phyloP scores from a whole-genome alignment of 2,888 invertebrate genomes.

The Dorcus parallelipipedus region DNA sequence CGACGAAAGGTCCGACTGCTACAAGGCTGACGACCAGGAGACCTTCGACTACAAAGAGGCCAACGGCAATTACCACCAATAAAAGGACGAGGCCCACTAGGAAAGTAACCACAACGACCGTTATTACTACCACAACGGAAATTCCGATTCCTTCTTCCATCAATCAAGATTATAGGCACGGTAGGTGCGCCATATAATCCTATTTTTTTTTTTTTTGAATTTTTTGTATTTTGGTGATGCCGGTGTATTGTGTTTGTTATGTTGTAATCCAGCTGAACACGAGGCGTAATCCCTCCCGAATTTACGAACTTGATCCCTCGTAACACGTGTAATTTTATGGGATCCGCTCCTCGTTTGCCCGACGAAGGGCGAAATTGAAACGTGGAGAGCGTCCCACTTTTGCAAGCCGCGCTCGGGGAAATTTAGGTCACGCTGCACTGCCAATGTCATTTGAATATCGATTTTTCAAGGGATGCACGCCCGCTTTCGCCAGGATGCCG shows the following conservation, averaged over 20 bases:
- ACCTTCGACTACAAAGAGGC: constrained; percentile 45
- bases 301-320: too few species aligned
- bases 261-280: too few species aligned
- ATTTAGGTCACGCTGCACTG: constrained; percentile 20
- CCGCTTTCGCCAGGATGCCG: constrained; percentile 6
- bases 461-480: constrained; percentile 3
- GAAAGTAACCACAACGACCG: constrained; percentile 30
- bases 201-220: too few species aligned
- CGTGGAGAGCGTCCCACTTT: constrained; percentile 4
- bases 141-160: neutral
- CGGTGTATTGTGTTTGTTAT: too few species aligned
- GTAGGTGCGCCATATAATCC: constrained; percentile 2
- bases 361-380: too few species aligned
- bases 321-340: too few species aligned
- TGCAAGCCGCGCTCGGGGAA: constrained; percentile 2
- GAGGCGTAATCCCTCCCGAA: too few species aligned
- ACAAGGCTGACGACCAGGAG: constrained; percentile 39
- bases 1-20: constrained; percentile 39
- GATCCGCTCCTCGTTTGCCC: too few species aligned
- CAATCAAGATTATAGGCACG: constrained; percentile 13
- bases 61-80: constrained; percentile 38
- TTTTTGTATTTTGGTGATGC: too few species aligned
- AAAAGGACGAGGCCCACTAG: constrained; percentile 40
- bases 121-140: constrained; percentile 5
- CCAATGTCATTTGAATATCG: constrained; percentile 20